Evolutionary conservation across 2,113 vertebrate genomes (phyloP), one percentile per base, ranked within the genome.

Genomic region (Alosa alosa): DNA sequence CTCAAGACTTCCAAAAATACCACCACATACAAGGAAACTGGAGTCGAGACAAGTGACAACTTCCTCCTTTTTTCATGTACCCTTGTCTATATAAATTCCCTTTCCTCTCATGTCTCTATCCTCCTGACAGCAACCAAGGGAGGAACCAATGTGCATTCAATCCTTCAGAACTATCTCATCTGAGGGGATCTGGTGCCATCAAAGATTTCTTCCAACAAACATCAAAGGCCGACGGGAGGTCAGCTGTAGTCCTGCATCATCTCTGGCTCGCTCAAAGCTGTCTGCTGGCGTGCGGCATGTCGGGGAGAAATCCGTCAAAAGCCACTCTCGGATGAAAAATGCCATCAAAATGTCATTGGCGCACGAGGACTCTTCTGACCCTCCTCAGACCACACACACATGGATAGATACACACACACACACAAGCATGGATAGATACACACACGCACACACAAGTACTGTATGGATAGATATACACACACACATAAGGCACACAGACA

Each of bases 261-360:
- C 85, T 46, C 82, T 7, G 82, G 49, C 52, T 82, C 81, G 49
- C 45, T 41, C 49, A 68, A 25, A 72, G 50, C 6, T 31, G 47
- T 57, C 84, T 84, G 86, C 18, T 86, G 85, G 82, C 86, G 13
- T 82, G 68, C 44, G 55, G 86, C n/a, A n/a, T 83, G 45, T 84
- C 36, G 83, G 82, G 82, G 88, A 83, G 89, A 64, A 81, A 82
- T 86, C 81, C 82, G 88, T 45, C 84, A 87, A 84, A 86, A 81
- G 83, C 17, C 82, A 68, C 81, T 88, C 64, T 87, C 60, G 82
- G 82, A 82, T 82, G 47, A 89, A 84, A 92, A 92, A 89, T 87
- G 84, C 72, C 89, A 90, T 75, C 52, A 18, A 92, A 90, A 91
- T 90, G 84, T 81, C 90, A 91, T 41, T 82, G 82, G 22, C 81